A percentile compares a stretch with the other conserved stretches of the same genome.
Evolutionary conservation across 2,797 vertebrate species (phyloP).

Genomic region (Fistularia tabacaria): DNA sequence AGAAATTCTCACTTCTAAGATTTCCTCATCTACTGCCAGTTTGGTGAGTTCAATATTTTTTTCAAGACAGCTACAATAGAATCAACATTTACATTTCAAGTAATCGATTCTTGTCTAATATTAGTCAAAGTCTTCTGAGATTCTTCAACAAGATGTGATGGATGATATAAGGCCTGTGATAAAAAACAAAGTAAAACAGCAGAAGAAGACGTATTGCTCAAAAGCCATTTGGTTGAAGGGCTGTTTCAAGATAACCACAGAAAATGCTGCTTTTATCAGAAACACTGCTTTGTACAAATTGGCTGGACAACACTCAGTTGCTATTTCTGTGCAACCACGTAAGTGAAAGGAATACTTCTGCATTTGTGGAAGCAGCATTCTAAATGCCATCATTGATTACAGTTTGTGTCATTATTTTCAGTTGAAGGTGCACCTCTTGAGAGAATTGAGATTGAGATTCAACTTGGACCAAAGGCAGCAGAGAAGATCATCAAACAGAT

Average conservation of each 20-base stretch:
- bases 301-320: constrained; percentile 64
- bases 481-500: constrained; percentile 72
- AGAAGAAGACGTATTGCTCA: constrained; percentile 62
- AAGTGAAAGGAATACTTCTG: constrained; percentile 28
- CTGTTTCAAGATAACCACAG: constrained; percentile 65
- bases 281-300: constrained; percentile 63
- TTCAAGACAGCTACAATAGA: not conserved
- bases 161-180: not conserved
- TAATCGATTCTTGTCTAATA: constrained; percentile 23
- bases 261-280: constrained; percentile 64
- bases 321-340: constrained; percentile 67
- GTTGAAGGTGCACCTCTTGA: constrained; percentile 68
- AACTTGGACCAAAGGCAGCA: constrained; percentile 72
- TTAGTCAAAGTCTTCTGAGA: constrained; percentile 64
- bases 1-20: constrained; percentile 48
- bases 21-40: constrained; percentile 40
- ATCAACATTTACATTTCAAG: constrained; percentile 3
- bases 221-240: constrained; percentile 61
- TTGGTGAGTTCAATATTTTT: constrained; percentile 56
- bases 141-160: constrained; percentile 26
- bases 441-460: constrained; percentile 77
- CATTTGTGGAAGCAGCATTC: not conserved
- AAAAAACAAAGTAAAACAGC: constrained; percentile 21
- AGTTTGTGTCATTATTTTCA: constrained; percentile 27
- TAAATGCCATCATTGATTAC: not conserved